Conservation (phyloP, 2,888 invertebrate species). For the Acleris sparsana region DNA sequence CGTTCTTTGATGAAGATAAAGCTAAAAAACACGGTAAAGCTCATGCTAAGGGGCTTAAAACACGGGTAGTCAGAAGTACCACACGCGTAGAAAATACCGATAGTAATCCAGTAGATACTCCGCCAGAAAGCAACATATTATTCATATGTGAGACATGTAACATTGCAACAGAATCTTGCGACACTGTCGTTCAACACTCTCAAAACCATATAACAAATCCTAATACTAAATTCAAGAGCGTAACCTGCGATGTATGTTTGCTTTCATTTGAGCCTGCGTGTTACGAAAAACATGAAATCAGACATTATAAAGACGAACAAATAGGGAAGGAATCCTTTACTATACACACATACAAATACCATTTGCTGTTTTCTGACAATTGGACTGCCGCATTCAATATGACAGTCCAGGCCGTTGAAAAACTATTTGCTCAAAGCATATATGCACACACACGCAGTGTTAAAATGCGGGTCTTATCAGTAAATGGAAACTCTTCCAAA, state of each 20-base stretch:
- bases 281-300: conserved; percentile 12
- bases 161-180: conserved; percentile 15
- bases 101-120: neutral
- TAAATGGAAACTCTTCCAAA: neutral
- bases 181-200: conserved; percentile 25
- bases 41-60: neutral
- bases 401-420: neutral
- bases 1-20: neutral
- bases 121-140: conserved; percentile 1
- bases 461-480: conserved; percentile 13
- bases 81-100: neutral
- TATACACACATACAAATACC: conserved; percentile 3
- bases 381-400: conserved; percentile 14
- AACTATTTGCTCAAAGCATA: conserved; percentile 3
- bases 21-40: neutral
- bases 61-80: neutral
- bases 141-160: conserved; percentile 18
- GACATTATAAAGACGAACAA: conserved; percentile 14
- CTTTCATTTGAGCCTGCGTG: conserved; percentile 21
- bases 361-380: conserved; percentile 3
- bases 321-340: conserved; percentile 16
- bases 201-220: conserved; percentile 20
- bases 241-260: conserved; percentile 7
- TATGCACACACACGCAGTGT: conserved; percentile 12
- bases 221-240: neutral